Base-by-base conservation (phyloP, 2,113 vertebrate genomes). In the Gambusia holbrooki region DNA sequence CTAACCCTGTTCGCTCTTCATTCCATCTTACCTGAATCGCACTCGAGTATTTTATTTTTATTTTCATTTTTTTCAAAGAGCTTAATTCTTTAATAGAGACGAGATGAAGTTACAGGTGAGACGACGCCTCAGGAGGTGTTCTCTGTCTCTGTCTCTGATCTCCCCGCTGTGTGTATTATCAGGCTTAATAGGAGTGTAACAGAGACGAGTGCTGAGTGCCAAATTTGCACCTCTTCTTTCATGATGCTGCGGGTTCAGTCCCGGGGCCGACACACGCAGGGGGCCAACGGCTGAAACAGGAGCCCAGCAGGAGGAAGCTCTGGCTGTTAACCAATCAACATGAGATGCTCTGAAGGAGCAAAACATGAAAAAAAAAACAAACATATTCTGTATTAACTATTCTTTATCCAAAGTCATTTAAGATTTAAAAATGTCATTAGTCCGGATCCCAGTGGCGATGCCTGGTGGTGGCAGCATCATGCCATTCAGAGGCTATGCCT, bases 151-250 rank as follows among this genome's bases (percentile, higher is more conserved):
- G 71, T 79, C 71, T 69, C 85, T 74, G n/a, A 67, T 73, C 82
- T 84, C 60, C 74, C 76, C 80, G 79, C 85, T 73, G 37, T 33
- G 69, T 51, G 81, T 83, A 84, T 91, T 90, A 87, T 90, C n/a
- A 11, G 45, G 73, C 69, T 86, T 82, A 82, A 87, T 80, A 82
- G 74, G 75, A 88, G 86, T 87, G 92, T 88, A 92, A 93, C 76
- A 51, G 91, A 93, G 93, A 91, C 76, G 82, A 76, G 79, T 69
- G 83, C 33, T 72, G 86, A 77, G 76, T 79, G 83, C 84, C 86
- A 76, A 33, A 77, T 85, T 92, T 82, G 87, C 86, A 89, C 89
- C 88, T 89, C 87, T 84, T 82, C 86, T 87, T 88, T 91, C 90
- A 90, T 29, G 71, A 28, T 51, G 42, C 67, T 66, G 76, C 65